Evolutionary conservation across 1,140 invertebrate genomes (phyloP).

Genomic region (Sitophilus oryzae): DNA sequence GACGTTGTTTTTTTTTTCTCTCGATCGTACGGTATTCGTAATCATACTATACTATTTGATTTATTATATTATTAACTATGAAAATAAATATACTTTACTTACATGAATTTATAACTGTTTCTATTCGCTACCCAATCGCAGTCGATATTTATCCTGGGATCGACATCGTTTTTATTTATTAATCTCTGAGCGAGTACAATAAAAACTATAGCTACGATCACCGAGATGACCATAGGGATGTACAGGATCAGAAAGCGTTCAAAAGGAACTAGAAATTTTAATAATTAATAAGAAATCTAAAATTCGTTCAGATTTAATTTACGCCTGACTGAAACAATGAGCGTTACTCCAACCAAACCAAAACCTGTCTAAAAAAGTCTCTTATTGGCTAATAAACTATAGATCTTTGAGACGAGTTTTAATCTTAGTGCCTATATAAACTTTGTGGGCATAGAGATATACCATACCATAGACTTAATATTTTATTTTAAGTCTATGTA

Average conservation of each 20-base stretch:
- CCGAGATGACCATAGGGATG: not conserved
- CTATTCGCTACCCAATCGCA: conserved; percentile 12
- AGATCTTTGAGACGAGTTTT: too few relatives aligned
- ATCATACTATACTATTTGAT: not conserved
- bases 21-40: too few relatives aligned
- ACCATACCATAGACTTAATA: too few relatives aligned
- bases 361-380: too few relatives aligned
- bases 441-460: too few relatives aligned
- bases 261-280: not conserved
- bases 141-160: not conserved
- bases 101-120: conserved; percentile 16
- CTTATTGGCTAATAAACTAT: too few relatives aligned
- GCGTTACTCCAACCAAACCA: too few relatives aligned
- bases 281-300: too few relatives aligned
- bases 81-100: conserved; percentile 10
- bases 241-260: not conserved
- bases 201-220: not conserved
- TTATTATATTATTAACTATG: not conserved
- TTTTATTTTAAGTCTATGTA: too few relatives aligned
- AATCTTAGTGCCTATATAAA: too few relatives aligned
- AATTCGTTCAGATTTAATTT: not conserved
- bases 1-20: too few relatives aligned
- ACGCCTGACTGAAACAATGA: not conserved
- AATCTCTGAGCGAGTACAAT: not conserved
- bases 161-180: not conserved